A percentile compares a stretch with the other conserved stretches of the same genome.
phyloP scores from a whole-genome alignment of 2,113 vertebrate species.

The Sebastes schlegelii region DNA sequence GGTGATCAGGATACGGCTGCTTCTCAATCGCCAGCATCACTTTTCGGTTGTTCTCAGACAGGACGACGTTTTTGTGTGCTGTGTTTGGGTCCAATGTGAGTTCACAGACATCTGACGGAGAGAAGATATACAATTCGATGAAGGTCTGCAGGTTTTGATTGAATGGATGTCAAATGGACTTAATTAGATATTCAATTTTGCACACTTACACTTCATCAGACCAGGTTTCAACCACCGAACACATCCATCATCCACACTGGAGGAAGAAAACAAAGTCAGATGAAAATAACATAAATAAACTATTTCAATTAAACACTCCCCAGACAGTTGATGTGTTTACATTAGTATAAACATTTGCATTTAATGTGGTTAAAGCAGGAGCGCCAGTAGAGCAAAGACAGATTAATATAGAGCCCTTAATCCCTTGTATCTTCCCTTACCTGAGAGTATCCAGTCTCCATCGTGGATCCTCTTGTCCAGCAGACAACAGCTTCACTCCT shows the following conservation, averaged over 20 bases:
- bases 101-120: background rate
- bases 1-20: slow-evolving; percentile 18
- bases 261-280: background rate
- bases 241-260: slow-evolving; percentile 3
- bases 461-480: no score
- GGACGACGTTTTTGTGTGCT: slow-evolving; percentile 6
- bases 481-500: no score
- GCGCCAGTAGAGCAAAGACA: no score
- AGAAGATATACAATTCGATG: no score
- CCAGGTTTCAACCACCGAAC: background rate
- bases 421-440: background rate
- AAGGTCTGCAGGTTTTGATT: background rate
- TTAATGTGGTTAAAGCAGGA: no score
- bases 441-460: background rate
- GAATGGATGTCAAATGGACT: no score
- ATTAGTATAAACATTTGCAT: no score
- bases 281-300: no score
- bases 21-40: slow-evolving; percentile 1
- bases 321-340: no score
- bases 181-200: background rate
- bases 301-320: no score
- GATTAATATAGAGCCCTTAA: no score
- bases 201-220: background rate
- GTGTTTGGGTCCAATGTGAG: slow-evolving; percentile 28
- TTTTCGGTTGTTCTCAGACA: background rate